A percentile compares a stretch with the other conserved stretches of the same genome.
phyloP scores from a whole-genome alignment of 2,797 vertebrate genomes.

The Characodon lateralis region DNA sequence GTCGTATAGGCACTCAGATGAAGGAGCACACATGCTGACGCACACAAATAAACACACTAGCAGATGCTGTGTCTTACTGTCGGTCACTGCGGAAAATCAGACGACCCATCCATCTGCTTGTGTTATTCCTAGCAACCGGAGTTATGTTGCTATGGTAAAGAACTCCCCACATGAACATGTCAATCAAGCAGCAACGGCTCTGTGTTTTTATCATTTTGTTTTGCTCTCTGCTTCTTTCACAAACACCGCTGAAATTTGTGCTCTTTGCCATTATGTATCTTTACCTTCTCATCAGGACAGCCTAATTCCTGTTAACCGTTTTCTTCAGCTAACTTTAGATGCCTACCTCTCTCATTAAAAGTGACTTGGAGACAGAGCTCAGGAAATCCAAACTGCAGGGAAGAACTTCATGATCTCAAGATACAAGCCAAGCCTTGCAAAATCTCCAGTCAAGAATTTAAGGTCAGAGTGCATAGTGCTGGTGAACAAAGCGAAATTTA shows the following conservation, averaged over 20 bases:
- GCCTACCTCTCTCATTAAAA: slow-evolving; percentile 32
- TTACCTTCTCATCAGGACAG: slow-evolving; percentile 38
- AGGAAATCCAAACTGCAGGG: slow-evolving; percentile 23
- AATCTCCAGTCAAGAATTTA: slow-evolving; percentile 1
- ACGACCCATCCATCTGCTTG: slow-evolving; percentile 82
- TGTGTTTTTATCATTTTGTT: slow-evolving; percentile 46
- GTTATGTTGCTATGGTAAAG: slow-evolving; percentile 83
- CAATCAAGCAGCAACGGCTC: slow-evolving; percentile 76
- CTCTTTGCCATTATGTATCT: slow-evolving; percentile 20
- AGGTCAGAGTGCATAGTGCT: slow-evolving; percentile 6
- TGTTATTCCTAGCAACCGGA: slow-evolving; percentile 92
- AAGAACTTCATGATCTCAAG: slow-evolving; percentile 5
- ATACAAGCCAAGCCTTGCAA: slow-evolving; percentile 1
- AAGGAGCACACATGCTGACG: slow-evolving; percentile 30
- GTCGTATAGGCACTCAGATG: slow-evolving; percentile 28
- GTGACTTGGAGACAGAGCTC: slow-evolving; percentile 19
- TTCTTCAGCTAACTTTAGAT: slow-evolving; percentile 56
- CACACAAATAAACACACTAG: slow-evolving; percentile 52
- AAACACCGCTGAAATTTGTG: slow-evolving; percentile 29
- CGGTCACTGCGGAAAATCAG: slow-evolving; percentile 80
- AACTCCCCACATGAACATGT: slow-evolving; percentile 87
- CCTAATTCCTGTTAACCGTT: slow-evolving; percentile 62
- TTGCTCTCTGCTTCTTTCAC: slow-evolving; percentile 4
- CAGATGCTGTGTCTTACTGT: slow-evolving; percentile 70
- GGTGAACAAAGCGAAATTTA: slow-evolving; percentile 15